Base-by-base conservation (phyloP, 2,113 vertebrate genomes). In the Lipophrys pholis region DNA sequence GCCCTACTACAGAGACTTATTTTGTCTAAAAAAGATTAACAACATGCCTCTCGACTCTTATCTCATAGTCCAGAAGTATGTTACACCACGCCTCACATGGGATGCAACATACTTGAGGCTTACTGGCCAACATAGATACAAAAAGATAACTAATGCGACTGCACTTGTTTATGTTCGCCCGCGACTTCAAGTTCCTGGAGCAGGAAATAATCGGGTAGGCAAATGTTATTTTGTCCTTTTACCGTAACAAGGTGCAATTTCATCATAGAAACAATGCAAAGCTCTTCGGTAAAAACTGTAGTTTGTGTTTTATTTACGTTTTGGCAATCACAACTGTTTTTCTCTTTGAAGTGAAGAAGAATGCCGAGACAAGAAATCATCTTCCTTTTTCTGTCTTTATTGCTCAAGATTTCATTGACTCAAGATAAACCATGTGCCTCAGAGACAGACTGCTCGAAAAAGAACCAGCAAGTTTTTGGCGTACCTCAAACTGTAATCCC, bases 401-500 rank as follows among this genome's bases (percentile, higher is more conserved):
- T 87, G 17, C 64, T 86, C 69, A 46, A 85, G 15, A 57, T 41
- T 60, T 76, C 64, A 63, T 14, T n/a, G 53, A 48, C 45, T 62
- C 49, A 79, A 80, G 1, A 2, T 6, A 5, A 49, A 17, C 3
- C 1, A 10, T 83, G 72, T 65, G 11, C 42, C 7, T 90, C 6
- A 1, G 82, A 36, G 7, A 57, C 0, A 6, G 72, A 60, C 10
- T 77, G 72, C 14, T 9, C 80, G 15, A 76, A 86, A 69, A 72
- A 84, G 8, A 59, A 92, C 45, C 83, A 91, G 55, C 63, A 67
- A 0, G 62, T 95, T 43, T 95, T 90, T 38, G 56, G 74, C 40
- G 36, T 56, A 6, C 40, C 73, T 0, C 1, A 80, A 0, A 91
- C 63, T 57, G 90, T 92, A 64, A 90, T 96, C 11, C 94, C 93